Percentiles rank a stretch among this genome's conserved stretches.
phyloP scores from a whole-genome alignment of 2,888 invertebrate genomes.

The Ecdyonurus torrentis region DNA sequence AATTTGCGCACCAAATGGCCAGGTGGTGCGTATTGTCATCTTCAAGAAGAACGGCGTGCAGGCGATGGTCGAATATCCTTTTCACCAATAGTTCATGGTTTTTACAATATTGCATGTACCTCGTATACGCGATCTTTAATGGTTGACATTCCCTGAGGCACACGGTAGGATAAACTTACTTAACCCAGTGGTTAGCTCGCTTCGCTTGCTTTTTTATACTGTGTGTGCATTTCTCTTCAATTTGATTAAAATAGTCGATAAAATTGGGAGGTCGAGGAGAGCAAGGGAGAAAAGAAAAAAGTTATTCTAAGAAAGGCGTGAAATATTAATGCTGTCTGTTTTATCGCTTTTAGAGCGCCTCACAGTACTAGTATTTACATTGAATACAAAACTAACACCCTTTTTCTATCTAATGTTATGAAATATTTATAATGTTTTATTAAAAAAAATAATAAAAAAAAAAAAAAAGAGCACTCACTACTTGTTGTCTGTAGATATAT shows the following conservation, averaged over 20 bases:
- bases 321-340: neutral
- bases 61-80: conserved; percentile 99
- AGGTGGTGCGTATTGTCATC: conserved; percentile 93
- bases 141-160: too few species aligned
- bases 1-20: conserved; percentile 87
- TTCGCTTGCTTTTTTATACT: neutral
- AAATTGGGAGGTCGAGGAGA: neutral
- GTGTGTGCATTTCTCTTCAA: neutral
- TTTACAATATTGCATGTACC: neutral
- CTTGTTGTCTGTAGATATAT: neutral
- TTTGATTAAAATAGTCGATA: neutral
- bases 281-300: neutral
- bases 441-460: neutral
- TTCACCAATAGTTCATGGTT: conserved; percentile 24
- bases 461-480: neutral
- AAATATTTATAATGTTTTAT: neutral
- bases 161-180: too few species aligned
- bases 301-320: neutral
- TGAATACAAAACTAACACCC: too few species aligned
- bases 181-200: neutral
- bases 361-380: too few species aligned
- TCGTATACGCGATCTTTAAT: neutral
- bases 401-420: too few species aligned
- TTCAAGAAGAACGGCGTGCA: conserved; percentile 98
- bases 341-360: neutral